Evolutionary conservation across 92 coral and sea anemone species (phyloP).

Genomic region (Metridium senile): DNA sequence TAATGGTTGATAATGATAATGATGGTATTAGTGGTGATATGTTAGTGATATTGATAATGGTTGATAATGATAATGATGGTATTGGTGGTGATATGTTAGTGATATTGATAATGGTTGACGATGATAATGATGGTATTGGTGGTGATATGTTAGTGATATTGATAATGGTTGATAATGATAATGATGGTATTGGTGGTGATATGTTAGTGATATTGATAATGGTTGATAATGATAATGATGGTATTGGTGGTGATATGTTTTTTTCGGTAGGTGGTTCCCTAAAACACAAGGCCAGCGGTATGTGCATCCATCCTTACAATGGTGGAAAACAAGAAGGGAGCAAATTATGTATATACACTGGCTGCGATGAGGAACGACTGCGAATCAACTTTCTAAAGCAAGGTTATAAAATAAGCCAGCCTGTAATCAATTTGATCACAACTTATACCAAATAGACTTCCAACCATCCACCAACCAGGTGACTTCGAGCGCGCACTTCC

Average conservation of each 20-base stretch:
- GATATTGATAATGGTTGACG: not conserved
- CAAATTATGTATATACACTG: slow-evolving; percentile 34
- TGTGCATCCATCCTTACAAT: slow-evolving; percentile 40
- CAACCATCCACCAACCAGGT: too few species aligned
- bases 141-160: not conserved
- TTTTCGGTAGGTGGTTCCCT: slow-evolving; percentile 13
- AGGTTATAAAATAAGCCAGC: too few species aligned
- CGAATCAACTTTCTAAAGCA: slow-evolving; percentile 33
- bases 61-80: not conserved
- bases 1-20: not conserved
- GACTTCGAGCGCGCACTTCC: too few species aligned
- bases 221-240: not conserved
- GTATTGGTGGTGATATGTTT: not conserved
- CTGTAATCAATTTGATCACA: too few species aligned
- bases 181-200: not conserved
- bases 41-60: not conserved
- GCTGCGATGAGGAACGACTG: slow-evolving; percentile 41
- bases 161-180: not conserved
- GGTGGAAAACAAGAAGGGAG: slow-evolving; percentile 34
- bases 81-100: not conserved
- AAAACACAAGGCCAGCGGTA: slow-evolving; percentile 37
- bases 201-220: not conserved
- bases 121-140: not conserved
- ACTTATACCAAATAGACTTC: too few species aligned
- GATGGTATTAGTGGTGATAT: not conserved